phyloP scores from a whole-genome alignment of 2,888 invertebrate genomes.

The Agrochola lota region DNA sequence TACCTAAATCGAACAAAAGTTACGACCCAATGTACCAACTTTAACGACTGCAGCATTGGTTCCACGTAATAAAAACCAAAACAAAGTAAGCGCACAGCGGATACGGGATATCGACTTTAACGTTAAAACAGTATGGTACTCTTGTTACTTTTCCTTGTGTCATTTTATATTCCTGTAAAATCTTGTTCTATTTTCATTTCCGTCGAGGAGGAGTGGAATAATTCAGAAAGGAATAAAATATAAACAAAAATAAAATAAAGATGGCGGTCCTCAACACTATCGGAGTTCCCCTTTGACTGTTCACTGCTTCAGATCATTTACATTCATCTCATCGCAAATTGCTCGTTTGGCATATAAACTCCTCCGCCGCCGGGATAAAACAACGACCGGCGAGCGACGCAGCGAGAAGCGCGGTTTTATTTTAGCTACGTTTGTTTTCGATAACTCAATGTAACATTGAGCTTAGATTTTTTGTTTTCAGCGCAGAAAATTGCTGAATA shows the following conservation, averaged over 20 bases:
- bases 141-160: constrained; percentile 53
- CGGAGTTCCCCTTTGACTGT: constrained; percentile 58
- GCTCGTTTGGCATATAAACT: constrained; percentile 67
- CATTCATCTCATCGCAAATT: constrained; percentile 66
- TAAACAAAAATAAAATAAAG: constrained; percentile 55
- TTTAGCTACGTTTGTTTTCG: constrained; percentile 45
- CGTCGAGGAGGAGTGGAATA: constrained; percentile 36
- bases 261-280: constrained; percentile 58
- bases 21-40: constrained; percentile 53
- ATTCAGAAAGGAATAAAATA: constrained; percentile 48
- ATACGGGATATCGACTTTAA: constrained; percentile 56
- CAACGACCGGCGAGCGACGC: constrained; percentile 49
- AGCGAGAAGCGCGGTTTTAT: constrained; percentile 38
- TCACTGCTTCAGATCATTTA: constrained; percentile 63
- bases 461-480: constrained; percentile 25
- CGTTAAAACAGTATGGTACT: constrained; percentile 53
- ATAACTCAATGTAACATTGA: constrained; percentile 24
- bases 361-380: constrained; percentile 48
- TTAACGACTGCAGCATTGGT: constrained; percentile 66
- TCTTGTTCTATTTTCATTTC: constrained; percentile 53
- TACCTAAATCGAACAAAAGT: constrained; percentile 50
- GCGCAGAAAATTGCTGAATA: constrained; percentile 1
- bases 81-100: constrained; percentile 66
- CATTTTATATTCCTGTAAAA: constrained; percentile 57
- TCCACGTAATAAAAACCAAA: constrained; percentile 69